A percentile compares a stretch with the other conserved stretches of the same genome.
Evolutionary conservation across 2,113 vertebrate species (phyloP).

Genomic region (Eubucco bourcierii): DNA sequence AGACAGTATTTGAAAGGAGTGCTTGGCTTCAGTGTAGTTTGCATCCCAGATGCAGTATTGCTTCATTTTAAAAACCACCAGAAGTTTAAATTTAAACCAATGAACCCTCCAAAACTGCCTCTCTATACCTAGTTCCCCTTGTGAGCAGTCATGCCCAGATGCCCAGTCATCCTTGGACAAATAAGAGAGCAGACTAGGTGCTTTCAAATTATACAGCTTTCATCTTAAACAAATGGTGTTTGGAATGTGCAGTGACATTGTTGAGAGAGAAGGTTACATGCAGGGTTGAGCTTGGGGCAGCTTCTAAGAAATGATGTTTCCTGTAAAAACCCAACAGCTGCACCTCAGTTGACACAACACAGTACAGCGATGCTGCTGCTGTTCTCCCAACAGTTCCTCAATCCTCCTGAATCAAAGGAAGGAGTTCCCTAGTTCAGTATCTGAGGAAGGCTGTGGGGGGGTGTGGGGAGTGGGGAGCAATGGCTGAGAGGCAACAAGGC

Average conservation of each 20-base stretch:
- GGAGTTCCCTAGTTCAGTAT: neutral
- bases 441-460: neutral
- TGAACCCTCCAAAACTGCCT: neutral
- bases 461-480: neutral
- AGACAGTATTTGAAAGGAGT: neutral
- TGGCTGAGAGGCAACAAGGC: neutral
- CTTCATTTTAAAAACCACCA: neutral
- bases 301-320: neutral
- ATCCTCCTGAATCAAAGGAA: neutral
- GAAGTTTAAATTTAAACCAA: neutral
- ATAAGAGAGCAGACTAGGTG: neutral
- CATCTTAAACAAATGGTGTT: neutral
- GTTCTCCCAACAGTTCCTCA: neutral
- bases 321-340: neutral
- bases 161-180: neutral
- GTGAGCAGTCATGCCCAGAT: neutral
- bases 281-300: neutral
- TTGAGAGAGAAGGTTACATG: neutral
- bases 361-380: fast-evolving
- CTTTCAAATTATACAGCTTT: neutral
- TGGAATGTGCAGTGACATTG: neutral
- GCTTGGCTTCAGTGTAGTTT: neutral
- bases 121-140: neutral
- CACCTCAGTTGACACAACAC: fast-evolving
- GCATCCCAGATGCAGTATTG: neutral